These are phyloP conservation scores for Polypedilum vanderplanki DNA, from an alignment of 1,140 invertebrate genomes.

Conservation along the genomic window DNA sequence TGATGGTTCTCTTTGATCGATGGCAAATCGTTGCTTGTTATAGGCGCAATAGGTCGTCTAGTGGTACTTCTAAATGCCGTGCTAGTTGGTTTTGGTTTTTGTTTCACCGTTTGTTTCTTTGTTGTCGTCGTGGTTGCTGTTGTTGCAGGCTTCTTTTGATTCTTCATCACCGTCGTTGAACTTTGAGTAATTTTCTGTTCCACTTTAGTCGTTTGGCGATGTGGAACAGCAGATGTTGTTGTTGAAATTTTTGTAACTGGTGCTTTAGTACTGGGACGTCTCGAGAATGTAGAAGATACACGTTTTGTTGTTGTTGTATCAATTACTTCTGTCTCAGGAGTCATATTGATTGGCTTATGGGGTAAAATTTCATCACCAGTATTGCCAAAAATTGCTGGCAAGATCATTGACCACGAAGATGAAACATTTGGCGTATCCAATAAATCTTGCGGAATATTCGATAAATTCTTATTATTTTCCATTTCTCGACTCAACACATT, in stretches of 20 bases:
- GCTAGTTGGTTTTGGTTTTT: constrained; percentile 37
- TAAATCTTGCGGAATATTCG: constrained; percentile 46
- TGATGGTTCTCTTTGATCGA: background rate
- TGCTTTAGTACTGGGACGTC: background rate
- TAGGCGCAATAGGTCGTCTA: constrained; percentile 30
- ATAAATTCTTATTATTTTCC: constrained; percentile 56
- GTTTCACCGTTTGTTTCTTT: constrained; percentile 37
- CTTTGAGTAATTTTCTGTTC: background rate
- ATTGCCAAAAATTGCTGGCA: constrained; percentile 68
- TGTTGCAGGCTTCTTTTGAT: background rate
- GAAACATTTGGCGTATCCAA: constrained; percentile 62
- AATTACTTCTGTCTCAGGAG: constrained; percentile 50
- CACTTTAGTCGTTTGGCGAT: background rate
- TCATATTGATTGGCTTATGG: constrained; percentile 47
- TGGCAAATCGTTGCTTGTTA: background rate
- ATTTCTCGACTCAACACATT: constrained; percentile 72
- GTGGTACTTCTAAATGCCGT: constrained; percentile 34
- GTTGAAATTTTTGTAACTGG: constrained; percentile 22
- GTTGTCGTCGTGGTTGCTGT: constrained; percentile 22
- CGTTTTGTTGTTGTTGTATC: constrained; percentile 38
- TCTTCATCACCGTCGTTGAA: background rate
- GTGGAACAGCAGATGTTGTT: constrained; percentile 22
- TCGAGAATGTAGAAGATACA: constrained; percentile 9
- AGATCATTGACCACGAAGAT: constrained; percentile 68
- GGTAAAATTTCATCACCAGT: constrained; percentile 55